These are phyloP conservation scores for Chalcosyrphus nemorum DNA, from an alignment of 2,888 invertebrate genomes.

Conservation along the genomic window DNA sequence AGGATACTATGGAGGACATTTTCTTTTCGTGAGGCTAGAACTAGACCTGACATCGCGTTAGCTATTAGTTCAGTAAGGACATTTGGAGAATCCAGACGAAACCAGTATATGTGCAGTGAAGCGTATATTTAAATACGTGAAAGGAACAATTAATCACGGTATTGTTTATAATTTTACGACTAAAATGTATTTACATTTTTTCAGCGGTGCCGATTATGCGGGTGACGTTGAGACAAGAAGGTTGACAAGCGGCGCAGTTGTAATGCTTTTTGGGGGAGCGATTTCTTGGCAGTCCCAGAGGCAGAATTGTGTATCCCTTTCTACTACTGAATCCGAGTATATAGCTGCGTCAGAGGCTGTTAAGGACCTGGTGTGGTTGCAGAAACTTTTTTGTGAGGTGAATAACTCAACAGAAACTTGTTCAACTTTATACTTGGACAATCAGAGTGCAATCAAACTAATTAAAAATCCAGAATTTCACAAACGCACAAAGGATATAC, in stretches of 20 bases:
- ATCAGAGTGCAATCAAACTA: slow-evolving; percentile 68
- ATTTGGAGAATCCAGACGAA: slow-evolving; percentile 11
- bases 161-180: slow-evolving; percentile 11
- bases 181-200: slow-evolving; percentile 8
- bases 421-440: slow-evolving; percentile 73
- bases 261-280: not conserved
- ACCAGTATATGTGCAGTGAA: slow-evolving; percentile 22
- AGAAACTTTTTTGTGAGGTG: not conserved
- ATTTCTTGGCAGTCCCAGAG: slow-evolving; percentile 13
- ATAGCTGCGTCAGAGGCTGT: not conserved
- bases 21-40: slow-evolving; percentile 6
- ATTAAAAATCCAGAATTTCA: slow-evolving; percentile 55
- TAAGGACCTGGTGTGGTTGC: slow-evolving; percentile 72
- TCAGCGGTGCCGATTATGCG: slow-evolving; percentile 7
- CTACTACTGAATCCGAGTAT: not conserved
- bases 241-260: slow-evolving; percentile 34
- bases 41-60: slow-evolving; percentile 5
- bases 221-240: slow-evolving; percentile 36
- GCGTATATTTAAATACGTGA: slow-evolving; percentile 35
- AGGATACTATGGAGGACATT: no score
- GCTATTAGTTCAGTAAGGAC: not conserved
- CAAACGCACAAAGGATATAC: slow-evolving; percentile 55
- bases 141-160: slow-evolving; percentile 15
- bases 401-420: not conserved
- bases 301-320: not conserved